phyloP scores from a whole-genome alignment of 2,113 vertebrate species.

The Hypomesus transpacificus region DNA sequence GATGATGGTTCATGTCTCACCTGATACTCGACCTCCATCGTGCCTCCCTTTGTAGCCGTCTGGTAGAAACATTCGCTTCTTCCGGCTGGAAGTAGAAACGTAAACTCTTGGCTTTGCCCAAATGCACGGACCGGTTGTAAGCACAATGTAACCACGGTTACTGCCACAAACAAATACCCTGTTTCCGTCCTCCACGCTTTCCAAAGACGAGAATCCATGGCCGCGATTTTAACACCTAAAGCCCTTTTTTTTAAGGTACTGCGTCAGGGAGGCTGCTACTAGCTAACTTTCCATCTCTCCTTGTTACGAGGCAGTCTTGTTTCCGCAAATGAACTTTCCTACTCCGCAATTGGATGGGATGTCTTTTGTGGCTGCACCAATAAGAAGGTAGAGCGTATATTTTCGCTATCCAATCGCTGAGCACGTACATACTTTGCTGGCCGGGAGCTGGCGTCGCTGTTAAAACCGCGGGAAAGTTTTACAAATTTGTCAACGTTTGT shows the following conservation, averaged over 20 bases:
- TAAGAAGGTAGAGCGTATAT: slow-evolving; percentile 45
- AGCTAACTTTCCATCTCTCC: slow-evolving; percentile 35
- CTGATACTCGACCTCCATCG: slow-evolving; percentile 88
- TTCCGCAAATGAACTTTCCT: slow-evolving; percentile 65
- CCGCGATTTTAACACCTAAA: not conserved
- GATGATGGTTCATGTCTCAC: slow-evolving; percentile 49
- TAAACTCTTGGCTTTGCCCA: slow-evolving; percentile 76
- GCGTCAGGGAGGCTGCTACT: not conserved
- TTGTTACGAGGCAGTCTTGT: not conserved
- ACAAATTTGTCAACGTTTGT: too few species aligned
- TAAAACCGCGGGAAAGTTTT: too few species aligned
- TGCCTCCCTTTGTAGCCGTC: slow-evolving; percentile 69
- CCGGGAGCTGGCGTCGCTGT: not conserved
- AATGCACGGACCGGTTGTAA: slow-evolving; percentile 33
- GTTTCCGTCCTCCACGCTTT: not conserved
- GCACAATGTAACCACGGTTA: slow-evolving; percentile 28
- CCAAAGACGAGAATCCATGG: not conserved
- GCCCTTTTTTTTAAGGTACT: not conserved
- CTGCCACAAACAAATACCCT: slow-evolving; percentile 12
- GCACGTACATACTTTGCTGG: not conserved
- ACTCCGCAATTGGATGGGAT: slow-evolving; percentile 44
- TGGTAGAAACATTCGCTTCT: slow-evolving; percentile 84
- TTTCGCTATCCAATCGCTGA: slow-evolving; percentile 37
- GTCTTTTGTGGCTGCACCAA: slow-evolving; percentile 32
- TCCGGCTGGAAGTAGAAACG: slow-evolving; percentile 81